Evolutionary conservation across 1,140 invertebrate genomes (phyloP).

Genomic region (Drosophila pseudoananassae): DNA sequence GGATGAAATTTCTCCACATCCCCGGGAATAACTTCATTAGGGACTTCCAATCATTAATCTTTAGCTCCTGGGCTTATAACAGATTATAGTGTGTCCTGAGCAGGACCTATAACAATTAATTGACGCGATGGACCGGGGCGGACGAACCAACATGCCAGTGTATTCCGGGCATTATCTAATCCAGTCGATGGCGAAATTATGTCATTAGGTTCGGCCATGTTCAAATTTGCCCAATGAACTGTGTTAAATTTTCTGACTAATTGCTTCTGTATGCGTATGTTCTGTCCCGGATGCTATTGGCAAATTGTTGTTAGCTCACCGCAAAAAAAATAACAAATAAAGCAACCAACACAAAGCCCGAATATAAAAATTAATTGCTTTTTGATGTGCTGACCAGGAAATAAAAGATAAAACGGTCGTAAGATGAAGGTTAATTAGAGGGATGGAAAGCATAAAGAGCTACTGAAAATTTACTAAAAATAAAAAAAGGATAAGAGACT

Average conservation of each 20-base stretch:
- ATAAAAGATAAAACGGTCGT: constrained; percentile 11
- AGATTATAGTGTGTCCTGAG: constrained; percentile 41
- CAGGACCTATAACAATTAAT: constrained; percentile 65
- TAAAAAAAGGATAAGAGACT: background rate
- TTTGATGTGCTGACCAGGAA: constrained; percentile 50
- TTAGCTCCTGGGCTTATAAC: constrained; percentile 31
- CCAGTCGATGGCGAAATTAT: constrained; percentile 71
- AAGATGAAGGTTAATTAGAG: constrained; percentile 32
- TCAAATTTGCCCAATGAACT: constrained; percentile 73
- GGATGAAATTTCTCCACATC: background rate
- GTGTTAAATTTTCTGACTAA: constrained; percentile 74
- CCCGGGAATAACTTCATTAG: constrained; percentile 48
- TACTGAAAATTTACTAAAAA: background rate
- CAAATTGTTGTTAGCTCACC: constrained; percentile 31
- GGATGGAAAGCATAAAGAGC: constrained; percentile 3
- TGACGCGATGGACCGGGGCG: constrained; percentile 6
- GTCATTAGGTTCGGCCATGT: constrained; percentile 65
- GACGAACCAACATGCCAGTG: constrained; percentile 5
- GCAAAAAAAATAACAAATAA: constrained; percentile 26
- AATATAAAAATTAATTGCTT: constrained; percentile 76
- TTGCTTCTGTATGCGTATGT: constrained; percentile 62
- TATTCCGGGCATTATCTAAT: constrained; percentile 53
- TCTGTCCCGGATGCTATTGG: constrained; percentile 34
- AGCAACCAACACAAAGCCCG: constrained; percentile 24
- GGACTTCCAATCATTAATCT: constrained; percentile 72